Evolutionary conservation across 2,888 invertebrate species (phyloP).

Genomic region (Vesta saturnalis): DNA sequence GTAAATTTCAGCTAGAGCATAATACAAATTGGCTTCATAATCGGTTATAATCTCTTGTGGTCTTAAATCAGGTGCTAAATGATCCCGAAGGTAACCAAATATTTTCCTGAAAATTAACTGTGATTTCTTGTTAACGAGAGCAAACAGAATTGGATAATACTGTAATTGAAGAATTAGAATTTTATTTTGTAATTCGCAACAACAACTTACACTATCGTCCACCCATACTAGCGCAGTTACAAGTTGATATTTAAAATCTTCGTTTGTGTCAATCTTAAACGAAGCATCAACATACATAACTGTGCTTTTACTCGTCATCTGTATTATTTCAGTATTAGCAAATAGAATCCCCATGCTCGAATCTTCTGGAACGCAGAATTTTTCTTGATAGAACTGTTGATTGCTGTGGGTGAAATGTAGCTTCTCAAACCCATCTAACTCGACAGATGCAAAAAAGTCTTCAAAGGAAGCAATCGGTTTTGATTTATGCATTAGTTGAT

Average conservation of each 20-base stretch:
- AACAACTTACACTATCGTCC: constrained; percentile 55
- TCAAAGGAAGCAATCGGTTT: constrained; percentile 52
- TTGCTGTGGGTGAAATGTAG: constrained; percentile 55
- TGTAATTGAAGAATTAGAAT: constrained; percentile 8
- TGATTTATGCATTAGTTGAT: constrained; percentile 47
- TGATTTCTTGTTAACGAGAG: constrained; percentile 53
- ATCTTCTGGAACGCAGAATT: constrained; percentile 68
- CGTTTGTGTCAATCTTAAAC: constrained; percentile 54
- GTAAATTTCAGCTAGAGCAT: constrained; percentile 57
- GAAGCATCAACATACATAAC: constrained; percentile 59
- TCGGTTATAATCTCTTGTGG: constrained; percentile 59
- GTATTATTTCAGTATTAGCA: constrained; percentile 52
- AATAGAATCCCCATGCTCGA: constrained; percentile 58
- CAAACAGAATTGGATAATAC: constrained; percentile 55
- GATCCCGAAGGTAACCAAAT: constrained; percentile 53
- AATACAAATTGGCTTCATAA: constrained; percentile 57
- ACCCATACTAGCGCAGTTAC: constrained; percentile 57
- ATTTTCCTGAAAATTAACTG: constrained; percentile 55
- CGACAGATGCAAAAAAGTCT: constrained; percentile 53
- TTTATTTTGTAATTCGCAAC: not conserved
- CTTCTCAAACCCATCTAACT: constrained; percentile 52
- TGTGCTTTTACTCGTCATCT: constrained; percentile 50
- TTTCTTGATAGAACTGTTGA: constrained; percentile 66
- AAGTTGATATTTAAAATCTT: constrained; percentile 55
- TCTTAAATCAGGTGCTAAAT: constrained; percentile 52